Evolutionary conservation across 1,140 invertebrate species (phyloP).

Genomic region (Tribolium castaneum): DNA sequence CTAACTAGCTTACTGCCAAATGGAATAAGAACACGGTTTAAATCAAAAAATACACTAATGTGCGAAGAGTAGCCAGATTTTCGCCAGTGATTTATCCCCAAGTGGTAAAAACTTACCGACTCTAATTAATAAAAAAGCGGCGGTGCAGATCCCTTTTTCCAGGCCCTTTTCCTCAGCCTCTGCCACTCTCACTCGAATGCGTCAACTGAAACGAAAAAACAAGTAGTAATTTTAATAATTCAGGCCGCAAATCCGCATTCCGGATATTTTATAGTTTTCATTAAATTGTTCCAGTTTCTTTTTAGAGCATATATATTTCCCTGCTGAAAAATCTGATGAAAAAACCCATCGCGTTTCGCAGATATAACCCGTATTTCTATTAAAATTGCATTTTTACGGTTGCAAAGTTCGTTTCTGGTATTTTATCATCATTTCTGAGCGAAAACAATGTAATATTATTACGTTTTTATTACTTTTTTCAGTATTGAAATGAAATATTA

Average conservation of each 20-base stretch:
- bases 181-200: conserved; percentile 22
- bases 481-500: conserved; percentile 53
- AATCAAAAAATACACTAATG: conserved; percentile 36
- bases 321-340: conserved; percentile 47
- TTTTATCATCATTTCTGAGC: conserved; percentile 56
- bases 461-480: conserved; percentile 53
- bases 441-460: conserved; percentile 57
- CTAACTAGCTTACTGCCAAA: conserved; percentile 52
- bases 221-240: conserved; percentile 51
- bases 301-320: conserved; percentile 47
- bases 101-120: conserved; percentile 15
- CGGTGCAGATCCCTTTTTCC: conserved; percentile 34
- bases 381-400: conserved; percentile 56
- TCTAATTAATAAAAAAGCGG: conserved; percentile 7
- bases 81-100: background rate
- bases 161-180: conserved; percentile 30
- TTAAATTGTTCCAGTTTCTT: conserved; percentile 49
- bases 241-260: conserved; percentile 45
- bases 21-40: conserved; percentile 30
- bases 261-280: conserved; percentile 52
- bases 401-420: conserved; percentile 55
- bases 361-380: conserved; percentile 52
- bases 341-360: conserved; percentile 46
- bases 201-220: conserved; percentile 45
- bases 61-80: background rate